Percentiles rank a stretch among this genome's conserved stretches.
These are phyloP conservation scores for Lepus americanus DNA, from an alignment of 2,113 vertebrate species.

Conservation along the genomic window DNA sequence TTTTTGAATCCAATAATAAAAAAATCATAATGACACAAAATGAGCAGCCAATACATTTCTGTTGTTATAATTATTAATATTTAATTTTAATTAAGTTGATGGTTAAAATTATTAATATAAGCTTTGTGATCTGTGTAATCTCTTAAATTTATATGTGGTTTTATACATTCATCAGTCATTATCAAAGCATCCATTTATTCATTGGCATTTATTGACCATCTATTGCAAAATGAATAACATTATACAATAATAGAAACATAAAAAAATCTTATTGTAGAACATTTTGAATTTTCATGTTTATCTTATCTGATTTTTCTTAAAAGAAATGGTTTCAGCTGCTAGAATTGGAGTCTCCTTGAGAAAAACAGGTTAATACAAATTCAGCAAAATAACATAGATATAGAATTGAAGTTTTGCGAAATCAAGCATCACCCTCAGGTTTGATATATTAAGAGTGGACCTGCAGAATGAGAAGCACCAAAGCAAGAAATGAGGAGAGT, in stretches of 20 bases:
- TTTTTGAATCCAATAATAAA: neutral
- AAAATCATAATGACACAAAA: neutral
- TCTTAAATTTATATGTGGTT: neutral
- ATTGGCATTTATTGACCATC: neutral
- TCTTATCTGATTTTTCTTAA: neutral
- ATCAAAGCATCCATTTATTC: neutral
- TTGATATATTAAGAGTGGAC: neutral
- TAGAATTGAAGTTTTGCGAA: neutral
- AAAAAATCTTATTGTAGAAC: neutral
- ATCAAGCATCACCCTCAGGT: neutral
- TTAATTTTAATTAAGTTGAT: too few relatives aligned
- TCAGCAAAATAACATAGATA: neutral
- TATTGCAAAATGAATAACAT: neutral
- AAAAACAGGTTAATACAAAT: conserved; percentile 21
- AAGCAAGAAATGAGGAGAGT: neutral
- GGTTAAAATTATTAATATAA: conserved; percentile 6
- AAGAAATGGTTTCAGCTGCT: neutral
- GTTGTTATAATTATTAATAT: neutral
- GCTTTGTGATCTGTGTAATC: neutral
- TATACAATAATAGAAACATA: neutral
- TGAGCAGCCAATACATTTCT: conserved; percentile 12
- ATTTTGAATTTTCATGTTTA: conserved; percentile 21
- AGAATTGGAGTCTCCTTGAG: neutral
- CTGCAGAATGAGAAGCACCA: neutral
- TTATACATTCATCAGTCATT: neutral